Conservation (phyloP, 2,888 invertebrate species). For the Tineola bisselliella region DNA sequence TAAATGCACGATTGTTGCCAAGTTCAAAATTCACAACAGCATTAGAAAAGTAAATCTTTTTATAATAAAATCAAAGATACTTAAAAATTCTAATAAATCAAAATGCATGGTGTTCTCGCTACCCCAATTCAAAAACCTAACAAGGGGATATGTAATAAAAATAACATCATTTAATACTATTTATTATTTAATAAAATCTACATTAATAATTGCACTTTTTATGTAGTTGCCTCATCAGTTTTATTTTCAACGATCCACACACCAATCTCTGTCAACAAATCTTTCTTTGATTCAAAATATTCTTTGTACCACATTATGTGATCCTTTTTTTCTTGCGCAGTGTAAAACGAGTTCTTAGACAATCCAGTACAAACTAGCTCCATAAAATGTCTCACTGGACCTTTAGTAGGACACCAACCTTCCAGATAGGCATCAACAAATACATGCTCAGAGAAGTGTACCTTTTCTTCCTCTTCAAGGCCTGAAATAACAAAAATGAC, state of each 20-base stretch:
- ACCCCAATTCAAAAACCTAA: no score
- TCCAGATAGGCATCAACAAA: constrained; percentile 89
- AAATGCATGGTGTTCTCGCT: no score
- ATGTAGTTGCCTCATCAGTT: constrained; percentile 19
- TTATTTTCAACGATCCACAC: constrained; percentile 40
- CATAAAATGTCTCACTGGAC: constrained; percentile 97
- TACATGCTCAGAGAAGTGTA: constrained; percentile 92
- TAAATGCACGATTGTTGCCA: no score
- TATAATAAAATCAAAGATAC: no score
- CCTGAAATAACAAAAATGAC: constrained; percentile 42
- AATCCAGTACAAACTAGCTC: constrained; percentile 93
- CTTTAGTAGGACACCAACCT: constrained; percentile 88
- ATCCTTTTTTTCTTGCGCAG: constrained; percentile 85
- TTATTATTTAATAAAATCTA: neutral
- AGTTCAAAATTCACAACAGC: no score
- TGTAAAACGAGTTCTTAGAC: constrained; percentile 93
- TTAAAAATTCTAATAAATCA: no score
- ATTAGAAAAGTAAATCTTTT: no score
- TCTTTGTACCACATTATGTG: constrained; percentile 93
- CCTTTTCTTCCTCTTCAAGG: constrained; percentile 71
- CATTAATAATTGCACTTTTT: constrained; percentile 9
- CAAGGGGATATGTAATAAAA: neutral
- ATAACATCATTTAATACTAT: neutral
- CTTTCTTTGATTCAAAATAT: constrained; percentile 85
- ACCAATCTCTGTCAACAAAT: constrained; percentile 73